phyloP scores from a whole-genome alignment of 2,888 invertebrate species.

The Invenusta paracnida region DNA sequence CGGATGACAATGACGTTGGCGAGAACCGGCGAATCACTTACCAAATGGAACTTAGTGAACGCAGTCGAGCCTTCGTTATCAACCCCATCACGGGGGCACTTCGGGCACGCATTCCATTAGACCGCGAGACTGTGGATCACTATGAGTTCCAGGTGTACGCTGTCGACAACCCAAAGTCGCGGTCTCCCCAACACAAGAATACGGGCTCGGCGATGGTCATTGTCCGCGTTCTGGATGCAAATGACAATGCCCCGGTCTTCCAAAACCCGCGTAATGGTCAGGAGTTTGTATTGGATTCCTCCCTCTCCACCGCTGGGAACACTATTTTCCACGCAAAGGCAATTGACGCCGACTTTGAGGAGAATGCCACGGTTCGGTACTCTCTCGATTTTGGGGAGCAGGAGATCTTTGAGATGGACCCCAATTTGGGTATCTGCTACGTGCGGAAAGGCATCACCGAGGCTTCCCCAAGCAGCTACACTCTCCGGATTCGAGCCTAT shows the following conservation, averaged over 20 bases:
- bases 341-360: slow-evolving; percentile 22
- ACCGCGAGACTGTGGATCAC: background rate
- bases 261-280: background rate
- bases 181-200: background rate
- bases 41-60: background rate
- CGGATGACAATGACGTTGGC: slow-evolving; percentile 7
- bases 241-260: slow-evolving; percentile 33
- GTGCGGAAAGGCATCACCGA: background rate
- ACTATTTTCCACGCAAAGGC: background rate
- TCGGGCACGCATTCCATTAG: background rate
- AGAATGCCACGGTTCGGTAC: slow-evolving; percentile 29
- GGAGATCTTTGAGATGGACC: background rate
- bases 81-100: slow-evolving; percentile 8
- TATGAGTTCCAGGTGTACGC: slow-evolving; percentile 36
- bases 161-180: slow-evolving; percentile 14
- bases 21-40: background rate
- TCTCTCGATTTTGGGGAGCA: background rate
- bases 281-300: background rate
- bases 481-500: background rate
- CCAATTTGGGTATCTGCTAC: background rate
- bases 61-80: background rate
- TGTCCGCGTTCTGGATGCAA: slow-evolving; percentile 31
- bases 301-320: slow-evolving; percentile 28
- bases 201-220: slow-evolving; percentile 32
- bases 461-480: background rate